Evolutionary conservation across 2,797 vertebrate species (phyloP), one percentile per base, ranked within the genome.

Genomic region (Leptodactylus fallax): DNA sequence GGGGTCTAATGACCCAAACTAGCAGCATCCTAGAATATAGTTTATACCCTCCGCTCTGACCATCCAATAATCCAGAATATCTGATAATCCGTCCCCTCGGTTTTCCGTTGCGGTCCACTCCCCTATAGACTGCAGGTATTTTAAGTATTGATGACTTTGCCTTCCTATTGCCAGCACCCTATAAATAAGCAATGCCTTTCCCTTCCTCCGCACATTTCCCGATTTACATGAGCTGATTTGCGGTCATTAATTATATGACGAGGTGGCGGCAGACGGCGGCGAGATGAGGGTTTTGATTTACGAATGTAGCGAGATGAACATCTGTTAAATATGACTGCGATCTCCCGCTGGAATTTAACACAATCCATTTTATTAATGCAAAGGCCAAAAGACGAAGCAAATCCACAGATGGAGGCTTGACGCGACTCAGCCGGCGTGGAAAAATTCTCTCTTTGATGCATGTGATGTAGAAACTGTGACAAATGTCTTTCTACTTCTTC

Each of bases 251-350:
- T 81, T 81, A 81, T 23, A 13, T 49, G 79, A n/a, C 9, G 51
- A 36, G 61, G 77, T 69, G 60, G 13, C 21, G 53, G 19, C 63
- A 55, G 78, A 81, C 78, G 78, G 51, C 21, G 3, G 47, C 36
- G 19, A 80, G 51, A 86, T 60, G 63, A 79, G 51, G 21, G 55
- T 25, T 86, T 87, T 87, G 85, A 87, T 87, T 87, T 87, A 81
- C 78, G 65, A 36, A 87, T 74, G 67, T 19, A 61, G 67, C 63
- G 21, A 72, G 27, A 87, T 72, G 78, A 87, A 81, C 85, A 87
- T 87, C 85, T 87, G 85, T 72, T 87, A 17, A 60, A 79, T 51
- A 23, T 16, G 65, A 72, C 78, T 60, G 63, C 51, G 49, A 72
- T 60, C 65, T 81, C 63, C 78, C 85, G 3, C 8, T 47, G 65